Base-by-base conservation (phyloP, 2,888 invertebrate species). In the Apamea crenata region DNA sequence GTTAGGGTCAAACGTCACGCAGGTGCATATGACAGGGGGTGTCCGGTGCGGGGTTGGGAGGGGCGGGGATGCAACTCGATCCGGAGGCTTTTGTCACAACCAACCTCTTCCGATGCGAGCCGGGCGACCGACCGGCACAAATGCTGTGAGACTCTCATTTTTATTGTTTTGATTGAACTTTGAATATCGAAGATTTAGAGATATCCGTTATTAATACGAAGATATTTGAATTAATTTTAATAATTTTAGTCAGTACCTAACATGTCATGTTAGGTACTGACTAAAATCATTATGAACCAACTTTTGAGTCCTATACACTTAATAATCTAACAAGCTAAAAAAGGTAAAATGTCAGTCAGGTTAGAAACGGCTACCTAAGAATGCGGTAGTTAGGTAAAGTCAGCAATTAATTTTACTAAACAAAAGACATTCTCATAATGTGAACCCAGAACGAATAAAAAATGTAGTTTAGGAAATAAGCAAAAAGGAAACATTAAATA, bases 1-100 rank as follows among this genome's bases (percentile, higher is more conserved):
- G 88, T 87, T 81, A 71, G 88, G 91, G 91, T 91, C 89, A 89
- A 84, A 77, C 87, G 86, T 84, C 84, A 90, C 78, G 85, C 87
- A 87, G 87, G 83, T 89, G 87, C 75, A 77, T 81, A 59, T 82
- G 79, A 47, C 70, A 67, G 36, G 81, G 74, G 75, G 56, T 44
- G 81, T 68, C 53, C 36, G 72, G 70, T 50, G 78, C 25, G 63
- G 66, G 68, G 63, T 16, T 36, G 40, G 50, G 73, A 77, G 86
- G 83, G 72, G 74, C 77, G 73, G 86, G 90, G 85, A 89, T 89
- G 94, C 85, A 93, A 94, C 90, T 86, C 85, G 93, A 94, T 92
- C 91, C 90, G 89, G 89, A 78, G 89, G 89, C 85, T 91, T 93
- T 92, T 92, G 93, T 94, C 91, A 92, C 91, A 91, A 90, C 91